Conservation (phyloP, 1,140 invertebrate genomes). For the Patella vulgata region DNA sequence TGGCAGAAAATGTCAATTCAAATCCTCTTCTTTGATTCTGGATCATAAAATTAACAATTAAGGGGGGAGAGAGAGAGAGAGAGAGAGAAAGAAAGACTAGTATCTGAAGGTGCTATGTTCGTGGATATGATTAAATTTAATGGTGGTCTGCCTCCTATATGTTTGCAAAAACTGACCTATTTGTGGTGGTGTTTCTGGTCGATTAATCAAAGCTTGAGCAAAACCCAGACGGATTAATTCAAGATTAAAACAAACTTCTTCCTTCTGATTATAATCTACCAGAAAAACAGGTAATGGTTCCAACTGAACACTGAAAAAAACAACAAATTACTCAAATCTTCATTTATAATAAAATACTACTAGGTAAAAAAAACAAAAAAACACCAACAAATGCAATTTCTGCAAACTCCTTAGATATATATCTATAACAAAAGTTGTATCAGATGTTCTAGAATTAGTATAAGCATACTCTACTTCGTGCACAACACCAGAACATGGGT, state of each 20-base stretch:
- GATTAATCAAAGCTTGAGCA: constrained; percentile 14
- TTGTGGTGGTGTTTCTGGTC: neutral
- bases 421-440: too few species aligned
- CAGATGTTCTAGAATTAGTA: too few species aligned
- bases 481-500: too few species aligned
- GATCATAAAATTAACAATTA: neutral
- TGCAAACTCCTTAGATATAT: too few species aligned
- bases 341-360: neutral
- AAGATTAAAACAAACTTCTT: constrained; percentile 41
- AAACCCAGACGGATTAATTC: constrained; percentile 31
- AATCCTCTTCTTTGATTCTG: too few species aligned
- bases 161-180: too few species aligned
- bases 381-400: too few species aligned
- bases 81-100: neutral
- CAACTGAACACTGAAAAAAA: constrained; percentile 20
- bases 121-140: neutral
- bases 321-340: neutral
- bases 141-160: neutral
- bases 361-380: neutral
- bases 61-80: neutral
- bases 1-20: too few species aligned
- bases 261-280: constrained; percentile 20
- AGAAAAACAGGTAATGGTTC: constrained; percentile 32
- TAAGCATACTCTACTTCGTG: too few species aligned
- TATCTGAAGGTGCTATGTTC: neutral